Evolutionary conservation across 2,888 invertebrate genomes (phyloP).

Genomic region (Crocallis elinguaria): DNA sequence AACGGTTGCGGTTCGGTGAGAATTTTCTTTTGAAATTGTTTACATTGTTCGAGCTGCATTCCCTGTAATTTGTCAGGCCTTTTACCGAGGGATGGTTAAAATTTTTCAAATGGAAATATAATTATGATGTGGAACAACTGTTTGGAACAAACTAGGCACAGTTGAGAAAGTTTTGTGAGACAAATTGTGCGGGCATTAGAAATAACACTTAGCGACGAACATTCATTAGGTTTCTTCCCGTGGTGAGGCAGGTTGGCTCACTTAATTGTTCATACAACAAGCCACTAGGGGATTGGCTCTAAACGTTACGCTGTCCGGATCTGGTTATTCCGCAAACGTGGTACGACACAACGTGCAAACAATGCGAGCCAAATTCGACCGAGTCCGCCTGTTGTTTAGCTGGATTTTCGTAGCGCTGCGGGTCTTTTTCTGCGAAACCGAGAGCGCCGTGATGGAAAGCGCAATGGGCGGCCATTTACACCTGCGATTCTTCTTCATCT

Average conservation of each 20-base stretch:
- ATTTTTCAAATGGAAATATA: conserved; percentile 43
- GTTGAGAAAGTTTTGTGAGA: conserved; percentile 10
- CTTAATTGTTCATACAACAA: conserved; percentile 84
- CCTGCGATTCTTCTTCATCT: conserved; percentile 84
- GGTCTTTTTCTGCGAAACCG: conserved; percentile 36
- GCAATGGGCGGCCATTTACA: conserved; percentile 79
- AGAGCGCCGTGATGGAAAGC: conserved; percentile 72
- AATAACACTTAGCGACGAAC: conserved; percentile 63
- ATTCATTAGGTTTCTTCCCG: conserved; percentile 77
- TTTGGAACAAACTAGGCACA: conserved; percentile 2
- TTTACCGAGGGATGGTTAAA: conserved; percentile 33
- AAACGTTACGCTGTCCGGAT: conserved; percentile 76
- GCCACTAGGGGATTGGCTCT: conserved; percentile 80
- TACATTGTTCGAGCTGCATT: conserved; percentile 41
- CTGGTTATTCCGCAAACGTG: conserved; percentile 71
- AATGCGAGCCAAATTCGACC: conserved; percentile 65
- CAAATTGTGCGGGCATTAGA: conserved; percentile 10
- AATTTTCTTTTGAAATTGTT: conserved; percentile 65
- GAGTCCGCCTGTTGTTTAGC: conserved; percentile 56
- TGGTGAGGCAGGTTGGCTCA: conserved; percentile 70
- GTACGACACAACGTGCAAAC: conserved; percentile 54
- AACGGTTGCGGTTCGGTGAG: conserved; percentile 71
- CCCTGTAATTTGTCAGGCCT: conserved; percentile 43
- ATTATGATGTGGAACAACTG: conserved; percentile 29
- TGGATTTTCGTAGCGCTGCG: conserved; percentile 49